A percentile compares a stretch with the other conserved stretches of the same genome.
phyloP scores from a whole-genome alignment of 2,888 invertebrate genomes.

The Trissolcus japonicus region DNA sequence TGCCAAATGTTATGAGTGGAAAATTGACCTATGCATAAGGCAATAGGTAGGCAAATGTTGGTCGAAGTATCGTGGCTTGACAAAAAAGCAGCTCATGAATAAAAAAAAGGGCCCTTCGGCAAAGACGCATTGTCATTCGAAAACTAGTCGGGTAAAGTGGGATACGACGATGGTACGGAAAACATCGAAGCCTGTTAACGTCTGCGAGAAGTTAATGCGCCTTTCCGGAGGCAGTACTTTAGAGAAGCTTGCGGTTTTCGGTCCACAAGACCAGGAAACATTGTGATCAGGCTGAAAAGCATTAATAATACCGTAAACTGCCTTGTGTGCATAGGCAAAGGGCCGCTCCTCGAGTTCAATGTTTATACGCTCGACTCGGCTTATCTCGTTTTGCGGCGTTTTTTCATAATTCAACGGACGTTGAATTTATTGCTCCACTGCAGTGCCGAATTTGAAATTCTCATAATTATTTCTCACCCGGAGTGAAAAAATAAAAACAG shows the following conservation, averaged over 20 bases:
- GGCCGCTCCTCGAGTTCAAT: constrained; percentile 27
- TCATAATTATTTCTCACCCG: too few relatives aligned
- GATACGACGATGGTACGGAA: constrained; percentile 44
- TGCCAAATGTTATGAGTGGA: constrained; percentile 2
- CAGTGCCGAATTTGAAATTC: too few relatives aligned
- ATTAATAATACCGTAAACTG: constrained; percentile 57
- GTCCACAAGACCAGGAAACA: constrained; percentile 34
- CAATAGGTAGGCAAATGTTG: constrained; percentile 64
- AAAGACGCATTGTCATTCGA: constrained; percentile 62
- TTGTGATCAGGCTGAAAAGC: constrained; percentile 54
- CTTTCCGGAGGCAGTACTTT: constrained; percentile 47
- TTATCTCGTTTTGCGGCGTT: constrained; percentile 46
- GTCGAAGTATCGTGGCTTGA: constrained; percentile 35
- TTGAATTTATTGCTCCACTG: too few relatives aligned
- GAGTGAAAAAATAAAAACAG: too few relatives aligned
- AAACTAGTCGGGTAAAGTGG: constrained; percentile 46
- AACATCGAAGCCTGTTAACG: constrained; percentile 56
- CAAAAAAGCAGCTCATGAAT: constrained; percentile 61
- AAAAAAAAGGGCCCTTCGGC: constrained; percentile 64
- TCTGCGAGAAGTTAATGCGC: constrained; percentile 51
- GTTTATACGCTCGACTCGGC: constrained; percentile 46
- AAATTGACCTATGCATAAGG: constrained; percentile 31
- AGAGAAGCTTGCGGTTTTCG: constrained; percentile 47
- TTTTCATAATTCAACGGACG: constrained; percentile 43
- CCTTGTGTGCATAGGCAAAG: constrained; percentile 42